A percentile compares a stretch with the other conserved stretches of the same genome.
These are phyloP conservation scores for Euspilapteryx auroguttella DNA, from an alignment of 2,888 invertebrate genomes.

Conservation along the genomic window DNA sequence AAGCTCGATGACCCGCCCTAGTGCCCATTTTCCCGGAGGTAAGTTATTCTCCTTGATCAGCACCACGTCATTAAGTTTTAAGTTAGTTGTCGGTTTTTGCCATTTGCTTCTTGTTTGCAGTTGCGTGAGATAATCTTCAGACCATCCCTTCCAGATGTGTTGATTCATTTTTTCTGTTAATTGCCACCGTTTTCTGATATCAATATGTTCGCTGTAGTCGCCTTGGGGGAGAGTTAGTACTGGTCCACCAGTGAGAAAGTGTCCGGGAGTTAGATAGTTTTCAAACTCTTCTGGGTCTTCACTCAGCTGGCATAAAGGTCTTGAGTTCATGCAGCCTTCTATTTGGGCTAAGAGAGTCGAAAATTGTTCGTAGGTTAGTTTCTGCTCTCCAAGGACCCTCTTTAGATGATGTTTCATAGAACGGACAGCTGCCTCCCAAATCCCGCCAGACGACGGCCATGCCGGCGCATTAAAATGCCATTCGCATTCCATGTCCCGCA, in stretches of 20 bases:
- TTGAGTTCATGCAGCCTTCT: neutral
- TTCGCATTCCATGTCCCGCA: no score
- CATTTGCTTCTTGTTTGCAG: neutral
- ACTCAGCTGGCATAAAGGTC: neutral
- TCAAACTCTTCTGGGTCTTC: neutral
- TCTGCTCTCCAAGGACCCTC: neutral
- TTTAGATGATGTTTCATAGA: neutral
- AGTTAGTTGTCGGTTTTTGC: no score
- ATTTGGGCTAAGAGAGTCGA: neutral
- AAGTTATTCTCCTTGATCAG: neutral
- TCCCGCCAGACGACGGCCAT: neutral
- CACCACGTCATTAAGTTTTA: no score
- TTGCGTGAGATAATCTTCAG: neutral
- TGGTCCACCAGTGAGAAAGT: no score
- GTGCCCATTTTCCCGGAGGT: no score
- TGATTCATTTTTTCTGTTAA: neutral
- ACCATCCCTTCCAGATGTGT: neutral
- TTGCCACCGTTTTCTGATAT: neutral
- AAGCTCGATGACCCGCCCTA: no score
- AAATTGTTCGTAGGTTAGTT: conserved; percentile 1
- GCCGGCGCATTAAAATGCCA: neutral
- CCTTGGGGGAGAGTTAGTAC: neutral
- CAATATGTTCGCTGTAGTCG: neutral
- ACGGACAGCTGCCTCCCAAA: neutral
- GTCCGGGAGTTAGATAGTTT: no score